phyloP scores from a whole-genome alignment of 2,888 invertebrate species.

The Eupithecia subfuscata region DNA sequence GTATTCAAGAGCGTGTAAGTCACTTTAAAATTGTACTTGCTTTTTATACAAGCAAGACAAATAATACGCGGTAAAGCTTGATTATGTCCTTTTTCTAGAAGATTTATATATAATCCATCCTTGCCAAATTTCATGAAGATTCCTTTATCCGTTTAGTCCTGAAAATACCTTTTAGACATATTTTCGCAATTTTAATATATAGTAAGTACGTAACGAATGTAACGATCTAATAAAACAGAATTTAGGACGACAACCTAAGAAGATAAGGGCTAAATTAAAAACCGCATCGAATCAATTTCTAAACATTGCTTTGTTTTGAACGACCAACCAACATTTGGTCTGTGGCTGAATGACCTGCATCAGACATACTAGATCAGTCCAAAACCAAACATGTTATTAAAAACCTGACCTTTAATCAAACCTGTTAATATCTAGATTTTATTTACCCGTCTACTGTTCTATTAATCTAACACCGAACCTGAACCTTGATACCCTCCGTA shows the following conservation, averaged over 20 bases:
- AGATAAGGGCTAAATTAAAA: background rate
- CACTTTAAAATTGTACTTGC: background rate
- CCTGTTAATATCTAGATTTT: background rate
- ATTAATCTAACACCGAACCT: conserved; percentile 10
- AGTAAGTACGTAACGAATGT: background rate
- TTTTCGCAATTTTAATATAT: background rate
- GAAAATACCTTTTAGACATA: background rate
- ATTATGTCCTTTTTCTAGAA: background rate
- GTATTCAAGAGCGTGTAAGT: background rate
- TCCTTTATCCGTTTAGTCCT: background rate
- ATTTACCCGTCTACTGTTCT: background rate
- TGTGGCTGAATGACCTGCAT: conserved; percentile 9
- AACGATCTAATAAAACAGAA: background rate
- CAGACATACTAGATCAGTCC: background rate
- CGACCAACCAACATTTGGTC: too few relatives aligned
- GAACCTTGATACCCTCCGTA: conserved; percentile 5
- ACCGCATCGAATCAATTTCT: background rate
- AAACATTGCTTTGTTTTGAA: background rate
- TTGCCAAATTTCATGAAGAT: background rate
- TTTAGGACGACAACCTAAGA: background rate
- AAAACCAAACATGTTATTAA: conserved; percentile 13
- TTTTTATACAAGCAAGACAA: background rate
- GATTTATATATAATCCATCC: background rate
- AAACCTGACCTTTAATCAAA: conserved; percentile 5
- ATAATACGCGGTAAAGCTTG: background rate